Base-by-base conservation (phyloP, 2,888 invertebrate species). In the Lasioglossum marginatum region DNA sequence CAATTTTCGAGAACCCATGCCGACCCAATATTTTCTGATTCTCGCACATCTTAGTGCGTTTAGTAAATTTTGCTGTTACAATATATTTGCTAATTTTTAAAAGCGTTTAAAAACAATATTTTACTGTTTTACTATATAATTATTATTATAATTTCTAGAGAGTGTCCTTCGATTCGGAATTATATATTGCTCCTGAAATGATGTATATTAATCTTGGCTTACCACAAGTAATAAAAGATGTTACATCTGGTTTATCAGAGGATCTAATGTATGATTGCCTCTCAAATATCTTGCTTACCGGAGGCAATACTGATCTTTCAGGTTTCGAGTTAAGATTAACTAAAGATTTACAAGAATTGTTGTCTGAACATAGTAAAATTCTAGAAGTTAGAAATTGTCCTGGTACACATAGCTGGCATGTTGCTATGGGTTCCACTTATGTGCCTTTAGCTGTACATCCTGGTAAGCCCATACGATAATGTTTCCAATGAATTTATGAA, bases 341-440 rank as follows among this genome's bases (percentile, higher is more conserved):
- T 68, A 94, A 94, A 83, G 95, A 95, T 92, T 90, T 95, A 81
- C 89, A 93, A 68, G 94, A 95, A 78, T 81, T 94, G 82, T 91
- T 95, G 76, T 95, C 95, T 14, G 93, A 95, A 52, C 92, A 95
- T 85, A 94, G 93, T 60, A 90, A 92, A 52, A 94, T 95, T 83
- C 92, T 95, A 78, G 94, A 95, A 83, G 94, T 95, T 34, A 93
- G 90, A 85, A 94, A 93, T 88, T 95, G 94, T 89, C 94, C 94
- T 52, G 95, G 95, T 82, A 94, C 94, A 48, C 94, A 94, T 85
- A 95, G 95, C 83, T 95, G 95, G 95, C 95, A 95, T 88, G 95
- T 95, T 40, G 95, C 95, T 48, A 94, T 95, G 95, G 95, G 95
- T 76, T 95, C 95, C 77, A 95, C 95, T 63, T 94, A 95, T 86